Evolutionary conservation across 2,797 vertebrate genomes (phyloP), one percentile per base, ranked within the genome.

Genomic region (Lutjanus campechanus): DNA sequence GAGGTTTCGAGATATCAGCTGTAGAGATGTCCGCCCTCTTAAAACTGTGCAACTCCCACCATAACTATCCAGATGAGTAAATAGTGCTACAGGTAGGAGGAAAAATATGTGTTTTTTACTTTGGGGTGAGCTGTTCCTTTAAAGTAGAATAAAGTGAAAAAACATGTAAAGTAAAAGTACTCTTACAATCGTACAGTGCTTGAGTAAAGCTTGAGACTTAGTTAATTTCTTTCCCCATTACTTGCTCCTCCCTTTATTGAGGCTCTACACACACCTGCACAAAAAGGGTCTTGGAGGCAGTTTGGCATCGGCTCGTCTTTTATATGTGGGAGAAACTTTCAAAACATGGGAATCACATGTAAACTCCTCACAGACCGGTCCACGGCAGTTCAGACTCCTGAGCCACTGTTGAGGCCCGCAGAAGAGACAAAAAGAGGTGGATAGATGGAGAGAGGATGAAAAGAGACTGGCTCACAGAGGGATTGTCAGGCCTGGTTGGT

Each of bases 401-500:
- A 54, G 19, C 49, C 4, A 4, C 51, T 7, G 46, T 56, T 74
- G 29, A 36, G 29, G 29, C 29, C 20, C 7, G 22, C 64, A 36
- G 79, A 17, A 4, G 20, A 55, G 53, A 66, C 36, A 36, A 8
- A 67, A 44, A 43, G 50, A 58, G 40, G 12, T 19, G 68, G 54
- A 41, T 22, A 41, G 68, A 49, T 10, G 6, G 22, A 66, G 22
- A 66, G 68, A 40, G 41, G 72, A 17, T 54, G 58, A 67, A 59
- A 40, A 62, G 65, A 64, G n/a, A 10, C 10, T 10, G 68, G 75
- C 74, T 68, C 55, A 43, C 73, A 67, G 63, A 56, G 2, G 58
- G 75, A 58, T 7, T 44, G 53, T 77, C 49, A 77, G 71, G 79
- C 75, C 65, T 67, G 83, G 50, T 58, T 68, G 78, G 40, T 55